Evolutionary conservation across 2,797 vertebrate genomes (phyloP), one percentile per base, ranked within the genome.

Genomic region (Alauda arvensis): DNA sequence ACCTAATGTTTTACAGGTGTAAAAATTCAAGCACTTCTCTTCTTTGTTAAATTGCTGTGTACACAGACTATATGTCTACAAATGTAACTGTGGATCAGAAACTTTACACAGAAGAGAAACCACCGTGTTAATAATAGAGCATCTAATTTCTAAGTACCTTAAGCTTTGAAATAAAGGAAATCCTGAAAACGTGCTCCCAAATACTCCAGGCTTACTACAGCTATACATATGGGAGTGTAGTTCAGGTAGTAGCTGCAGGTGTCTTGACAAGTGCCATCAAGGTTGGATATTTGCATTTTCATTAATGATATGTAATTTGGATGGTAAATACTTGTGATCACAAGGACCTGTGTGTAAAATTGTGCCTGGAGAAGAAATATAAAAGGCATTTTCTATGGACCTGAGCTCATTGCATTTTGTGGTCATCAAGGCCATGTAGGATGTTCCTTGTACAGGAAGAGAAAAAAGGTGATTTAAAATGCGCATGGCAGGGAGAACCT

Each of bases 21-120:
- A 39, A 90, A 85, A 83, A 83, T 57, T 67, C 15, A 74, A 48
- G 63, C 71, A 39, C 6, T 81, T 69, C 15, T 70, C 37, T 76
- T 88, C 26, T 18, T 82, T 43, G 15, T 78, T 90, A 60, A 72
- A 45, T 81, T 87, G 45, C 46, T 72, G 3, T 70, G 21, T 76
- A 14, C 6, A 3, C 42, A 69, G 63, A 76, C 88, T 84, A 1
- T 49, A 51, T 13, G 21, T 87, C 76, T 92, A 37, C 31, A 65
- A 49, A 62, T 65, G 31, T 87, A 82, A 43, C 18, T 56, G 2
- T 69, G 81, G 39, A 69, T 92, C 48, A 63, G 57, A 85, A 89
- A 45, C 33, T 89, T 72, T 49, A 79, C 84, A 60, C 40, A 70
- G 88, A 93, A 83, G 71, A 91, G 42, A 81, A 91, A 55, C 18